These are phyloP conservation scores for Rhinolophus ferrumequinum DNA, from an alignment of 2,113 vertebrate species.

Conservation along the genomic window DNA sequence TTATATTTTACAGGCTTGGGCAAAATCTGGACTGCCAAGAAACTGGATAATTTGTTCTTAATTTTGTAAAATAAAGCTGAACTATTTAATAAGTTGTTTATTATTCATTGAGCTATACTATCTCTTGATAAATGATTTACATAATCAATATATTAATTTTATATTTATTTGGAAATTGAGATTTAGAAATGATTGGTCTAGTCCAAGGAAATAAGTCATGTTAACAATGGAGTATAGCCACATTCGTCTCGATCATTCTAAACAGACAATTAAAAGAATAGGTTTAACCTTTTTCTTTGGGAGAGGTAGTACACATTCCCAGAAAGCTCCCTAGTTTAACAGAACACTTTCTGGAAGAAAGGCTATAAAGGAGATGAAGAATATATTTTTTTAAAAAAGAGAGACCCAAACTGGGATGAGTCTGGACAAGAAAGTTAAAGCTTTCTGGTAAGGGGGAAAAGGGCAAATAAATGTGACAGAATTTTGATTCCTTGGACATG, in stretches of 20 bases:
- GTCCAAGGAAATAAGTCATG: neutral
- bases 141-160: constrained; percentile 12
- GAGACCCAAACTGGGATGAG: neutral
- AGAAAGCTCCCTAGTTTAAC: neutral
- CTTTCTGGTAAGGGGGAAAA: neutral
- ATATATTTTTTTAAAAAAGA: neutral
- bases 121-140: constrained; percentile 44
- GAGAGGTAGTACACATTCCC: neutral
- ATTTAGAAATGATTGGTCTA: constrained; percentile 44
- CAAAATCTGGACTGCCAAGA: constrained; percentile 26
- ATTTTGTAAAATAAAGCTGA: constrained; percentile 33
- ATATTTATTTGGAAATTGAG: constrained; percentile 48
- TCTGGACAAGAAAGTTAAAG: neutral
- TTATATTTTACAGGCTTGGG: constrained; percentile 19
- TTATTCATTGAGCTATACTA: neutral
- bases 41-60: constrained; percentile 30
- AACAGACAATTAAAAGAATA: constrained; percentile 19
- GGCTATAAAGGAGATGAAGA: neutral
- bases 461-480: neutral
- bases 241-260: neutral
- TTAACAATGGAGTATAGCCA: neutral
- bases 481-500: neutral
- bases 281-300: constrained; percentile 19
- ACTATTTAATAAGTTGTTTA: constrained; percentile 28
- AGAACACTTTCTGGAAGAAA: neutral